Evolutionary conservation across 2,113 vertebrate species (phyloP), one percentile per base, ranked within the genome.

Genomic region (Elaphurus davidianus): DNA sequence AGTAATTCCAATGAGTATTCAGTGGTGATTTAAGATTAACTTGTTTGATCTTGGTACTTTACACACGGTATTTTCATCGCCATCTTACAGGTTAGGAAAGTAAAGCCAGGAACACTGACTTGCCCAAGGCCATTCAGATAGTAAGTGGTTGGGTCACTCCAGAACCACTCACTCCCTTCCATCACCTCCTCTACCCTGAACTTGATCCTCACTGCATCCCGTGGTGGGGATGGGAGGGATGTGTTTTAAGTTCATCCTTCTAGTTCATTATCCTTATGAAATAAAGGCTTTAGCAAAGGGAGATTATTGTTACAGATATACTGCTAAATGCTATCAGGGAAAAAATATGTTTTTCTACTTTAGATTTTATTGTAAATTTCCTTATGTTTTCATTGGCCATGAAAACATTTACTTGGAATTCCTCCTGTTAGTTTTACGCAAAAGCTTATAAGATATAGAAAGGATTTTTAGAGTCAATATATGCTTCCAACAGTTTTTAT

Each of bases 391-490:
- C 27, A 17, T 47, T 91, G n/a, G 6, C 55, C 71, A 62, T 30
- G 27, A 21, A 92, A 89, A 87, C 21, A 90, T 87, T 94, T 79
- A 64, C 60, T 47, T 94, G 52, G 8, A 79, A 76, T 85, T 87
- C 16, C 36, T 91, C 91, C 57, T n/a, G 36, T 62, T 95, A 67
- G 52, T 91, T 94, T 57, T 82, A 71, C 90, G 19, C n/a, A 96
- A 96, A 91, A 85, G 8, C 16, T 71, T 94, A 74, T 47, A 64
- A 90, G 67, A 87, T 64, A 45, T 9, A 71, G 67, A 43, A 90
- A 83, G n/a, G 33, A 78, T 86, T 64, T 96, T 86, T 60, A 43
- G 7, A 95, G 64, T 83, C 83, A 85, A 6, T 71, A 81, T 90
- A 28, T 89, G 16, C 87, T 96, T 81, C 76, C 33, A 76, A 54